Conservation (phyloP, 2,888 invertebrate genomes). For the Mycogona germanica region DNA sequence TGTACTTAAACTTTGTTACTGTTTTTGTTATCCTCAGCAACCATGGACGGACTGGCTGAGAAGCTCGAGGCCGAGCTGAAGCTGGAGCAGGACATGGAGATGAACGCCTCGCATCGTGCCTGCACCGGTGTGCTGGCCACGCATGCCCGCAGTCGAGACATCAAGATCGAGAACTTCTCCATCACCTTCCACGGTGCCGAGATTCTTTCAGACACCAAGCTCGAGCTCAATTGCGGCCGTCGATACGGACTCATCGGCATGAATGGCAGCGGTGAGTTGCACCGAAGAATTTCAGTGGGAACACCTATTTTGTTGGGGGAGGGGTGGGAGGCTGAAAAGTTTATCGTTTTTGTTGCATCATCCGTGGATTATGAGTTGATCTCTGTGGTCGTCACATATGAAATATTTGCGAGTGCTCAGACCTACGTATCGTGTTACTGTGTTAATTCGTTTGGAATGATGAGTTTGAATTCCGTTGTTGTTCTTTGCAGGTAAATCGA, state of each 20-base stretch:
- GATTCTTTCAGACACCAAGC: slow-evolving; percentile 83
- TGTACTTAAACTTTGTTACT: not conserved
- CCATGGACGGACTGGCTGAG: slow-evolving; percentile 66
- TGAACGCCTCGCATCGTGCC: slow-evolving; percentile 85
- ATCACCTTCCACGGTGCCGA: slow-evolving; percentile 98
- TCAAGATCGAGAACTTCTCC: slow-evolving; percentile 91
- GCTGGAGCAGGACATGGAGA: slow-evolving; percentile 77
- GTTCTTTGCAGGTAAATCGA: slow-evolving; percentile 63
- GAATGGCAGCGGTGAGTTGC: slow-evolving; percentile 79
- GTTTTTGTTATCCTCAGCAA: slow-evolving; percentile 23
- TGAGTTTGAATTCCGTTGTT: not conserved
- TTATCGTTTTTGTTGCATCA: too few species aligned
- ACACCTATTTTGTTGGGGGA: too few species aligned
- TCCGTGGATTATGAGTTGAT: too few species aligned
- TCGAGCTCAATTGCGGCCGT: slow-evolving; percentile 94
- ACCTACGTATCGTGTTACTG: too few species aligned
- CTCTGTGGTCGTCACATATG: too few species aligned
- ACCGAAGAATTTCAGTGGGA: not conserved
- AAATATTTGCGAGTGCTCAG: too few species aligned
- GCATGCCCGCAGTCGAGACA: slow-evolving; percentile 88
- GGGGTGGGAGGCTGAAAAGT: too few species aligned
- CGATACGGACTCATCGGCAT: slow-evolving; percentile 92
- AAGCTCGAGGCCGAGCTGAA: slow-evolving; percentile 83
- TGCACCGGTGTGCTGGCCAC: slow-evolving; percentile 92
- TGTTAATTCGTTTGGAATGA: not conserved